Conservation (phyloP, 2,888 invertebrate genomes). For the Meganola albula region DNA sequence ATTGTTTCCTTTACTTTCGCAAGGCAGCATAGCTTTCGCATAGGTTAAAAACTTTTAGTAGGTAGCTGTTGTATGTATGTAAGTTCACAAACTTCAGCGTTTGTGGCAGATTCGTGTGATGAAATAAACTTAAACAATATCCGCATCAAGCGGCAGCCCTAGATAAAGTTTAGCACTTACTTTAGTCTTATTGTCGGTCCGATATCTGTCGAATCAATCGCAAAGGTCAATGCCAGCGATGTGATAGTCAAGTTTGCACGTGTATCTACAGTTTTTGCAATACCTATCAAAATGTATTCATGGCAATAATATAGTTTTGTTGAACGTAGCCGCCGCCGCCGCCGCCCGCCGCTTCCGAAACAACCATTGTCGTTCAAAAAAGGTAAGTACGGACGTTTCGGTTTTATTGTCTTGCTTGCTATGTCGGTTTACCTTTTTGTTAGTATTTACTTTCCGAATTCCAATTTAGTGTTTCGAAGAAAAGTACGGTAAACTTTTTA, state of each 20-base stretch:
- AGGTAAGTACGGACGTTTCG: too few species aligned
- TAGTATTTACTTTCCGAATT: too few species aligned
- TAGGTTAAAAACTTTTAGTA: too few species aligned
- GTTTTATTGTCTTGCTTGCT: too few species aligned
- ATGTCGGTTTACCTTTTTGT: too few species aligned
- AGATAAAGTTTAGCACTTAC: slow-evolving; percentile 18
- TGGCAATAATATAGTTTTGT: slow-evolving; percentile 13
- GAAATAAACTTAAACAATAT: slow-evolving; percentile 14
- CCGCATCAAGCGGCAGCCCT: slow-evolving; percentile 23
- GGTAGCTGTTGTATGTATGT: too few species aligned
- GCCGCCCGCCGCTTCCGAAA: slow-evolving; percentile 10
- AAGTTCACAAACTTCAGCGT: too few species aligned
- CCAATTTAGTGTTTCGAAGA: too few species aligned
- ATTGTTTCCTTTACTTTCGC: too few species aligned
- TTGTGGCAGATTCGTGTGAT: too few species aligned
- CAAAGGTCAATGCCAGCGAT: slow-evolving; percentile 33
- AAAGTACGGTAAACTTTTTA: too few species aligned
- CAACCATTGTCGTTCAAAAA: slow-evolving; percentile 15
- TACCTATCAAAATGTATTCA: slow-evolving; percentile 28
- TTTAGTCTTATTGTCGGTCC: slow-evolving; percentile 28
- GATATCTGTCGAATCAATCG: slow-evolving; percentile 40
- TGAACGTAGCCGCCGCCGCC: slow-evolving; percentile 6
- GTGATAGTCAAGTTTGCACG: slow-evolving; percentile 37
- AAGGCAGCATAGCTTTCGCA: too few species aligned
- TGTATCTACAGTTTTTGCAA: slow-evolving; percentile 31